Conservation (phyloP, 2,888 invertebrate species). For the Therioaphis trifolii region DNA sequence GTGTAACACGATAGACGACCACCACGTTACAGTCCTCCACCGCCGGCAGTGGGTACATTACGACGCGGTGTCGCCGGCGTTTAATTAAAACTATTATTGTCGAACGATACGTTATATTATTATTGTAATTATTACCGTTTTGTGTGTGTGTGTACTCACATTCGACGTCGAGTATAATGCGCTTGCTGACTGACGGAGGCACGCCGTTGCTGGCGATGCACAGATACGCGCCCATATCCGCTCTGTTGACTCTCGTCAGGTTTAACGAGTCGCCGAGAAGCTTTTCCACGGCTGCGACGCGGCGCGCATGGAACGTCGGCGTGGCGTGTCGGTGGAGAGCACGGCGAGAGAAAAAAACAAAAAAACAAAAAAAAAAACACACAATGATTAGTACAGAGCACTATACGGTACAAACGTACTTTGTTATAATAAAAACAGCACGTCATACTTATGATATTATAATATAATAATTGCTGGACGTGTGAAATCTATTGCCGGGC, state of each 20-base stretch:
- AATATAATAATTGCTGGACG: too few relatives aligned
- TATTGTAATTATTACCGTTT: too few relatives aligned
- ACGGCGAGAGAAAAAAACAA: too few relatives aligned
- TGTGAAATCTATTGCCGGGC: too few relatives aligned
- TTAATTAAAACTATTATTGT: conserved; percentile 47
- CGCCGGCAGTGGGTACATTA: background rate
- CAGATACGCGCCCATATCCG: conserved; percentile 87
- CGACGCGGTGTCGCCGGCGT: too few relatives aligned
- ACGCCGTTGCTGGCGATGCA: conserved; percentile 88
- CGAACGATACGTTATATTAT: background rate
- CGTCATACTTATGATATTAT: too few relatives aligned
- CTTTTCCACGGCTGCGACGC: conserved; percentile 77
- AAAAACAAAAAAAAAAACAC: background rate
- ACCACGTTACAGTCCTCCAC: too few relatives aligned
- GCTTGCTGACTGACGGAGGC: conserved; percentile 90
- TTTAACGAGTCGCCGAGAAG: conserved; percentile 88
- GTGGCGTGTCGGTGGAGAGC: too few relatives aligned
- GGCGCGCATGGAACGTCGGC: background rate
- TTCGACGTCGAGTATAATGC: conserved; percentile 91
- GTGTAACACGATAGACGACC: too few relatives aligned
- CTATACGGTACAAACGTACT: too few relatives aligned
- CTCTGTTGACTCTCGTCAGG: conserved; percentile 86
- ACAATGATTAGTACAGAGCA: too few relatives aligned
- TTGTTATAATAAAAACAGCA: too few relatives aligned
- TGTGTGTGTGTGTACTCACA: conserved; percentile 74